A percentile compares a stretch with the other conserved stretches of the same genome.
These are phyloP conservation scores for Drosophila jambulina DNA, from an alignment of 1,140 invertebrate genomes.

Conservation along the genomic window DNA sequence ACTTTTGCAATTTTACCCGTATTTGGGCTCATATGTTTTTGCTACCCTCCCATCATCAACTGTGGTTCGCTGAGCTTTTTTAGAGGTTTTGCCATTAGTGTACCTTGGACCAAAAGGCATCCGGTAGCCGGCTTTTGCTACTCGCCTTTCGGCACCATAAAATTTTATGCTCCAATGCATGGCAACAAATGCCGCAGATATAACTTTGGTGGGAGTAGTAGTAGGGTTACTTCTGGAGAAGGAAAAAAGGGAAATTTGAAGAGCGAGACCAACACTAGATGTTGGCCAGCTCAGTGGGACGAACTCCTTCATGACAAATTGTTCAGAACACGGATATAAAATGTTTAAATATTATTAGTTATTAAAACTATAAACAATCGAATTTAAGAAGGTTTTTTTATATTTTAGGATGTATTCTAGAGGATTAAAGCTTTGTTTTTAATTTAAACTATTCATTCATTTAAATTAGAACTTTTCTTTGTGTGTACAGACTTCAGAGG, in stretches of 20 bases:
- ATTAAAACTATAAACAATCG: too few species aligned
- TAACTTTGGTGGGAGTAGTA: constrained; percentile 49
- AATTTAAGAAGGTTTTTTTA: too few species aligned
- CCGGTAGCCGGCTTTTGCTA: constrained; percentile 10
- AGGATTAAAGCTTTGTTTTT: background rate
- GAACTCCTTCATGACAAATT: constrained; percentile 68
- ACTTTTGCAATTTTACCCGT: constrained; percentile 72
- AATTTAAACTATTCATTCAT: background rate
- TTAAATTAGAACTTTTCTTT: background rate
- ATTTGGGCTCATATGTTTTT: constrained; percentile 62
- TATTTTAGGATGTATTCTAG: too few species aligned
- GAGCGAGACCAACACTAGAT: constrained; percentile 65
- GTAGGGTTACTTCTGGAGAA: constrained; percentile 32
- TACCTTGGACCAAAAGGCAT: constrained; percentile 7
- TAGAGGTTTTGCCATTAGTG: constrained; percentile 23
- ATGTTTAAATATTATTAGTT: too few species aligned
- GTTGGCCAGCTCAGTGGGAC: constrained; percentile 47
- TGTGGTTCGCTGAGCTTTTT: constrained; percentile 44
- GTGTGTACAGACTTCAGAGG: constrained; percentile 6
- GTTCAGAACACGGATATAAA: constrained; percentile 30
- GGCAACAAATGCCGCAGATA: constrained; percentile 77
- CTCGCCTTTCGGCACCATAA: constrained; percentile 71
- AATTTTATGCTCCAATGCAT: constrained; percentile 77
- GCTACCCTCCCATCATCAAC: constrained; percentile 15
- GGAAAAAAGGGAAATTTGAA: constrained; percentile 62